These are phyloP conservation scores for Trachymyrmex cornetzi DNA, from an alignment of 1,140 invertebrate species.

Conservation along the genomic window DNA sequence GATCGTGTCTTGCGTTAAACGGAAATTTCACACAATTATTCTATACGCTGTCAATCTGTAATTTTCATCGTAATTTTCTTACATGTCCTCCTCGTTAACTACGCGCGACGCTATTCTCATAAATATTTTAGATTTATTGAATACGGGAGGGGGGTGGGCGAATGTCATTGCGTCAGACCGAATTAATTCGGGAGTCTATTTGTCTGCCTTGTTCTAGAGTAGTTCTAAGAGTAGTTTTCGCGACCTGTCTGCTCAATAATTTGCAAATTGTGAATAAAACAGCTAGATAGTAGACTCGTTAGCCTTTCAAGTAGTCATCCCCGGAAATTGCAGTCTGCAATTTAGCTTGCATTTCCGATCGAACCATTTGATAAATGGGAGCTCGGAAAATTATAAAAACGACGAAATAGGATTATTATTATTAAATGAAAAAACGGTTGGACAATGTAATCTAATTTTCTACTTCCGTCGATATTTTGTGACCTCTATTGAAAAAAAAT, in stretches of 20 bases:
- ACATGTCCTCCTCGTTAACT: not conserved
- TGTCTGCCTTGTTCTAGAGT: not conserved
- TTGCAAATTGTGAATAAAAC: slow-evolving; percentile 56
- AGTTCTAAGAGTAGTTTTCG: slow-evolving; percentile 2
- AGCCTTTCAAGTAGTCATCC: slow-evolving; percentile 41
- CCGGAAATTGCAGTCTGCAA: slow-evolving; percentile 57
- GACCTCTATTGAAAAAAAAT: not conserved
- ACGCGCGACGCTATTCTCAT: not conserved
- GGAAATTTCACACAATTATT: not conserved
- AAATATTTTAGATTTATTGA: slow-evolving; percentile 33
- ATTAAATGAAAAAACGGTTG: slow-evolving; percentile 1
- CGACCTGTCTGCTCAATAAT: slow-evolving; percentile 49
- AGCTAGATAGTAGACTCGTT: slow-evolving; percentile 44
- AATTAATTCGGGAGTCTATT: slow-evolving; percentile 11
- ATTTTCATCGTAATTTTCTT: not conserved
- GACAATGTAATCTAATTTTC: slow-evolving; percentile 19
- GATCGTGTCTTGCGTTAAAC: not conserved
- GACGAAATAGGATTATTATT: not conserved
- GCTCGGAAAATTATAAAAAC: slow-evolving; percentile 43
- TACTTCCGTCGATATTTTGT: slow-evolving; percentile 2
- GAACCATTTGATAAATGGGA: not conserved
- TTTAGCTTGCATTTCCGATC: slow-evolving; percentile 26
- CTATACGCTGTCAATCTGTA: not conserved
- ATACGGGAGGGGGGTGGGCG: not conserved
- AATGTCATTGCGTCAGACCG: not conserved